These are phyloP conservation scores for Botrylloides violaceus DNA, from an alignment of 23 tunicate species.

Conservation along the genomic window DNA sequence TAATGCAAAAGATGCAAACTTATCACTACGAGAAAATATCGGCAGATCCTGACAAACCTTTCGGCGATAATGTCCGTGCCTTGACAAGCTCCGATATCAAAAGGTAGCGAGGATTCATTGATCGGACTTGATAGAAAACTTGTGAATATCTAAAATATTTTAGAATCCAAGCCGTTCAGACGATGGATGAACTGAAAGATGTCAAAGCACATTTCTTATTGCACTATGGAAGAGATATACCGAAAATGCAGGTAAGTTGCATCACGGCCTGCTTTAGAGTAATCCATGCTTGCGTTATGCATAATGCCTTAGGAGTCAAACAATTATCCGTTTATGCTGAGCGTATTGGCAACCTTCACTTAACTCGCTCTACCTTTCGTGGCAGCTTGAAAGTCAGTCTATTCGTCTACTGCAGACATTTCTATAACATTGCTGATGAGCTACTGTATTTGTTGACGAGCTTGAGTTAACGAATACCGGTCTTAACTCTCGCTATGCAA, in stretches of 20 bases:
- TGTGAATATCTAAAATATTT: not conserved
- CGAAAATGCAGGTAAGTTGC: slow-evolving; percentile 73
- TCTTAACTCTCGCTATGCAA: too few species aligned
- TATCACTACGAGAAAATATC: slow-evolving; percentile 90
- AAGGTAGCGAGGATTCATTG: slow-evolving; percentile 23
- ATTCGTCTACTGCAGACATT: too few species aligned
- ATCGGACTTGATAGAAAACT: not conserved
- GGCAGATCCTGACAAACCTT: slow-evolving; percentile 90
- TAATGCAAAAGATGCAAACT: slow-evolving; percentile 89
- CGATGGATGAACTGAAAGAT: slow-evolving; percentile 68
- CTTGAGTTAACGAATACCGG: too few species aligned
- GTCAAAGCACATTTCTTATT: slow-evolving; percentile 74
- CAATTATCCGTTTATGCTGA: too few species aligned
- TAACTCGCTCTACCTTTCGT: too few species aligned
- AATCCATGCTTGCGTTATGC: too few species aligned
- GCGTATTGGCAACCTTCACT: too few species aligned
- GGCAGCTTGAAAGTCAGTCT: too few species aligned
- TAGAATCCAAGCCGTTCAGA: slow-evolving; percentile 74
- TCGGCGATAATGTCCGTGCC: slow-evolving; percentile 81
- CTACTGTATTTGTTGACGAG: too few species aligned
- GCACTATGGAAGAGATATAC: slow-evolving; percentile 94
- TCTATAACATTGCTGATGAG: too few species aligned
- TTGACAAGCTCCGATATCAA: slow-evolving; percentile 80
- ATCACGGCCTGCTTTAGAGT: too few species aligned
- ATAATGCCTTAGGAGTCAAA: too few species aligned